Base-by-base conservation (phyloP, 2,797 vertebrate species). In the Sebastes steindachneri region DNA sequence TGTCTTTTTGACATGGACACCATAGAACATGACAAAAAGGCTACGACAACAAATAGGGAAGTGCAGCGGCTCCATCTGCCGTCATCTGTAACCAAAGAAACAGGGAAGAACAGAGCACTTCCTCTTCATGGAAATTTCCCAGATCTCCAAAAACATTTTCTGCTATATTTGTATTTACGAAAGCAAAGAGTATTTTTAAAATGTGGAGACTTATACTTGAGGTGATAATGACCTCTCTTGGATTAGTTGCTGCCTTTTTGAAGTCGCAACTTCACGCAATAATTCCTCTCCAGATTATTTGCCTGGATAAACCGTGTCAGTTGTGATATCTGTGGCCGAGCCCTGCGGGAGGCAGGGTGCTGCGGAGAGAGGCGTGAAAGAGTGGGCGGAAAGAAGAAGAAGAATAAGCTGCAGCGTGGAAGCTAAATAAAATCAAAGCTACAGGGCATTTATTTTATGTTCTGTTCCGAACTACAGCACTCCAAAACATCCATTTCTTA, bases 391-490 rank as follows among this genome's bases (percentile, higher is more conserved):
- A 77, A 55, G 74, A 85, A 72, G 33, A 53, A 73, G 35, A 45
- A 26, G 51, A 37, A 68, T 41, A 23, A 64, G 68, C 76, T 37
- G 53, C 48, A 82, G 67, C 68, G 68, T 48, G 57, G 80, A 73
- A 79, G 86, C 77, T 78, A 81, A 90, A 90, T 80, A 85, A 87
- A 89, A 86, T 86, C 79, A 77, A 62, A 77, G 63, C 79, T 37
- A 19, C 41, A 51, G 68, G 84, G 37, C 51, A 51, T 86, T 68
- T 83, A 58, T 82, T 85, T 41, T 3, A 55, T 77, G 41, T 71
- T 15, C 19, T 19, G 35, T 65, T n/a, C 48, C 25, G 37, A 82
- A 73, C 55, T 74, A 4, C 57, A 26, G 23, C 4, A 14, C 60
- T 62, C 9, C 4, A 14, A 62, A 84, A 79, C n/a, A 45, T 51